Percentiles rank a stretch among this genome's conserved stretches.
Conservation (phyloP, 2,113 vertebrate genomes). For the Ammodytes dubius region DNA sequence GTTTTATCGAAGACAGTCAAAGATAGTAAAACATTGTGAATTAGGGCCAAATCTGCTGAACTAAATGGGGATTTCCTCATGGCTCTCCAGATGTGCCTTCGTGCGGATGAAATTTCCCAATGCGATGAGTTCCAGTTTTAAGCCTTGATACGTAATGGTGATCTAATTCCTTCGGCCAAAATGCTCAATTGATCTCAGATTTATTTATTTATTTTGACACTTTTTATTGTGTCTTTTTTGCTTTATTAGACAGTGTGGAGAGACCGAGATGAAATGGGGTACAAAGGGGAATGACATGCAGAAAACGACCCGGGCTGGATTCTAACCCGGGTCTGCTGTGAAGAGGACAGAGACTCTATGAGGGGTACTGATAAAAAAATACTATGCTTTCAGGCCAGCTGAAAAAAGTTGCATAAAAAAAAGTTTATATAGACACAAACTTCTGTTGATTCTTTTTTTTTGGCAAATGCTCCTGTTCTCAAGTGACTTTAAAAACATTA, state of each 20-base stretch:
- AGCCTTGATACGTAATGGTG: conserved; percentile 6
- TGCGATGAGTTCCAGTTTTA: conserved; percentile 36
- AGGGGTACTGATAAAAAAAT: too few relatives aligned
- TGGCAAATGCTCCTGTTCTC: not conserved
- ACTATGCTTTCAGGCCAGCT: conserved; percentile 16
- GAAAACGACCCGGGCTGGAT: too few relatives aligned
- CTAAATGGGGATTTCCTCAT: conserved; percentile 66
- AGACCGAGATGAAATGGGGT: too few relatives aligned
- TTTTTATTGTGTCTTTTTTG: too few relatives aligned
- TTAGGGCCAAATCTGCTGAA: conserved; percentile 42
- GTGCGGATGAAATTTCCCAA: conserved; percentile 57
- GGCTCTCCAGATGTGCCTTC: conserved; percentile 71
- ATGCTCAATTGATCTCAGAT: conserved; percentile 11
- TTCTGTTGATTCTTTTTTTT: not conserved
- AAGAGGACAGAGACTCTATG: too few relatives aligned
- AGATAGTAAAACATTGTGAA: conserved; percentile 1
- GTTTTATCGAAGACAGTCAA: not conserved
- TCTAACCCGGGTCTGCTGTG: too few relatives aligned
- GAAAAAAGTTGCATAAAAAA: not conserved
- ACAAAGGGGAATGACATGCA: too few relatives aligned
- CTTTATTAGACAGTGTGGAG: too few relatives aligned
- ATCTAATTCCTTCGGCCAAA: conserved; percentile 57
- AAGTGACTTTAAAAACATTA: not conserved
- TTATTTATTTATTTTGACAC: not conserved
- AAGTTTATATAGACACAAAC: not conserved